Percentiles rank a stretch among this genome's conserved stretches.
phyloP scores from a whole-genome alignment of 2,888 invertebrate species.

The Scrobipalpa atriplicella region DNA sequence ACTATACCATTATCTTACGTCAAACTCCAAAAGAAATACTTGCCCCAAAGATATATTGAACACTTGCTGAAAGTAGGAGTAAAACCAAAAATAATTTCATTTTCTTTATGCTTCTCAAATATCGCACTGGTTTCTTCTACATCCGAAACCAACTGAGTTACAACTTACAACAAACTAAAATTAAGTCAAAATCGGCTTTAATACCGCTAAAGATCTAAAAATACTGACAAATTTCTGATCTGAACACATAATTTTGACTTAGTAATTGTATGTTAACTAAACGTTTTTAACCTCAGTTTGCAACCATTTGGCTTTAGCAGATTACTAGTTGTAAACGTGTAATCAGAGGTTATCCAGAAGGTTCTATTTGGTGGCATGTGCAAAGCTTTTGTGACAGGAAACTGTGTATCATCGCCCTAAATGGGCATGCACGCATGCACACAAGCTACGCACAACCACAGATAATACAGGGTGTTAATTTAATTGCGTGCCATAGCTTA shows the following conservation, averaged over 20 bases:
- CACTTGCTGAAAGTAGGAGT: conserved; percentile 12
- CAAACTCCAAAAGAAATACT: not conserved
- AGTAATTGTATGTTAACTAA: not conserved
- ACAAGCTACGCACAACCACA: too few relatives aligned
- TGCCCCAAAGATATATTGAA: conserved; percentile 26
- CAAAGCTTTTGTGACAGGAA: too few relatives aligned
- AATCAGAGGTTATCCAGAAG: not conserved
- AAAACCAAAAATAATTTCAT: not conserved
- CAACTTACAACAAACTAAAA: not conserved
- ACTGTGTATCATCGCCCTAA: too few relatives aligned
- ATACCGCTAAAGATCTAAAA: not conserved
- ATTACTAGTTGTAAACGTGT: not conserved
- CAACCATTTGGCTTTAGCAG: not conserved
- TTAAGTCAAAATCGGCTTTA: not conserved
- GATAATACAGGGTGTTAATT: too few relatives aligned
- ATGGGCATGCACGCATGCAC: too few relatives aligned
- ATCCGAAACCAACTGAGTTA: not conserved
- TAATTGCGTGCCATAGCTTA: too few relatives aligned
- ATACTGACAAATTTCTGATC: not conserved
- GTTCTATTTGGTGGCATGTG: not conserved
- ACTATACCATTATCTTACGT: too few relatives aligned
- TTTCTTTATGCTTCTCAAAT: not conserved
- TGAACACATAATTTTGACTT: not conserved
- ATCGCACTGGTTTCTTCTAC: not conserved
- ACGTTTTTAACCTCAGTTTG: not conserved